Base-by-base conservation (phyloP, 2,797 vertebrate species). In the Anolis apletophallus region DNA sequence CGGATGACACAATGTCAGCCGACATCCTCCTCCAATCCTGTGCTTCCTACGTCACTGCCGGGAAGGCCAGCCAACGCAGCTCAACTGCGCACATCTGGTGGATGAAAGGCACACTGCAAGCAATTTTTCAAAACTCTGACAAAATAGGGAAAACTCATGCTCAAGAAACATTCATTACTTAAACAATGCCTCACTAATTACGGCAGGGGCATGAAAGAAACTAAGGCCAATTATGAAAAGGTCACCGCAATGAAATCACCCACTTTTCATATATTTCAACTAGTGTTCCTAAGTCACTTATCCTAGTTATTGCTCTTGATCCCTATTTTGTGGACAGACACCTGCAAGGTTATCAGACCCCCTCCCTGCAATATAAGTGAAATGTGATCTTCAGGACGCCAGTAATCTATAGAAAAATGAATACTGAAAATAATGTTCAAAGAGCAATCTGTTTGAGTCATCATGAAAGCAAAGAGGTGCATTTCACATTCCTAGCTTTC, bases 41-140 rank as follows among this genome's bases (percentile, higher is more conserved):
- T 14, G 10, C 32, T 84, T 88, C 95, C 96, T 95, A 97, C 91
- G 85, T 96, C 97, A 97, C 85, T 81, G 80, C 46, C 82, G 29
- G 95, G 93, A 88, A 87, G 85, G 3, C 21, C 92, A 90, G 96
- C 96, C 97, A 97, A 93, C 84, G 26, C 1, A 87, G 97, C 97
- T 99, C 98, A 96, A 98, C 97, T 99, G 98, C 98, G 97, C 98
- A 0, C 97, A 95, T 96, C 96, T 97, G 93, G 96, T 95, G 98
- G 97, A 74, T 87, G 92, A 78, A 92, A 93, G 55, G 10, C 12
- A 88, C 55, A 96, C 75, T 95, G 94, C 96, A 93, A 72, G 78
- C 19, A 23, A 79, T 17, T 64, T 64, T 29, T 29, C 9, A 46
- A 73, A 46, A 21, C 1, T 1, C 40, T 11, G 4, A 26, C 71